Base-by-base conservation (phyloP, 2,797 vertebrate genomes). In the Heteromormyrus szaboi region DNA sequence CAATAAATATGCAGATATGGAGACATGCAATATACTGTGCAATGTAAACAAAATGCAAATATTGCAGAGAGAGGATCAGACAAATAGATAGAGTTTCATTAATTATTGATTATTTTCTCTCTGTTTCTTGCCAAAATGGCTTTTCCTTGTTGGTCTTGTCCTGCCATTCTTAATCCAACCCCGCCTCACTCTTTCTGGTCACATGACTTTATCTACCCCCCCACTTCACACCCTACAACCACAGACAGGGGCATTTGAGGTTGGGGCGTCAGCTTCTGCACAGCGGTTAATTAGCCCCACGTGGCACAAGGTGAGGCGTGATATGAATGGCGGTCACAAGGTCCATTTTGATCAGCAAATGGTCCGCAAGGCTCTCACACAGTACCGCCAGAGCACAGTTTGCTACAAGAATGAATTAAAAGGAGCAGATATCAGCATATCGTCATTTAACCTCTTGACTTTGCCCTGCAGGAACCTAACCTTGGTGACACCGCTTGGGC, bases 391-490 rank as follows among this genome's bases (percentile, higher is more conserved):
- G 50, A 86, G 25, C 33, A 6, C 25, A 33, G 33, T 86, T 86
- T n/a, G 51, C 14, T 6, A 85, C 22, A 51, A 29, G 83, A 53
- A 85, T 29, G 85, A 86, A 86, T 54, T 56, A 86, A 86, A 86
- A 25, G 14, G 59, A 72, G 25, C 59, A 33, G 81, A 22, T 53
- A 44, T 68, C 56, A 50, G 37, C 81, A 53, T 68, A 46, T 50
- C 4, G 54, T 1, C 22, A 4, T 51, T 29, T 41, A 79, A 79
- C 76, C 14, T 56, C 51, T 46, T 19, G 4, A 33, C 68, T 37
- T 86, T 46, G 3, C n/a, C 41, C 86, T 65, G 86, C 56, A 48
- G 88, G 92, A 91, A 92, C 86, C 89, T 76, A 88, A 92, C 29
- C 92, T 79, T 6, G 53, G 90, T 5, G 88, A 92, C 91, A 85